phyloP scores from a whole-genome alignment of 2,113 vertebrate genomes.

The Patagioenas fasciata region DNA sequence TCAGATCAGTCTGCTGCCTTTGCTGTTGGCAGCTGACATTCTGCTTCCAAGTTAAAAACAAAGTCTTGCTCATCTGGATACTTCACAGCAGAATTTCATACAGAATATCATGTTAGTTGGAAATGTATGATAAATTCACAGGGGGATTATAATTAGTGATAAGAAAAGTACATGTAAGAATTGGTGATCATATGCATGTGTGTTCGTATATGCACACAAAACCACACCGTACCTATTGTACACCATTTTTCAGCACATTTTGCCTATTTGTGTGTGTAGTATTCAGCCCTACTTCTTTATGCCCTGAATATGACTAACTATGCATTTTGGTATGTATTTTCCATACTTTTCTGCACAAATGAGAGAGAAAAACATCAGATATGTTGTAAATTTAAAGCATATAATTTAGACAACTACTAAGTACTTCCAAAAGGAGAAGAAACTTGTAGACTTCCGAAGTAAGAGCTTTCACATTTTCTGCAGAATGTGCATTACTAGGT shows the following conservation, averaged over 20 bases:
- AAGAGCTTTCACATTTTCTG: background rate
- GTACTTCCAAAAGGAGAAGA: background rate
- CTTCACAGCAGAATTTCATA: background rate
- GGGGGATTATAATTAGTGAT: background rate
- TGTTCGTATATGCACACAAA: background rate
- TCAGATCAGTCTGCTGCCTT: background rate
- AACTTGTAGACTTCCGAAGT: background rate
- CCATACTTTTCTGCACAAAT: background rate
- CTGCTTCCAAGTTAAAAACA: background rate
- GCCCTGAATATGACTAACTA: background rate
- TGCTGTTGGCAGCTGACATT: background rate
- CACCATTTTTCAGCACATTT: background rate
- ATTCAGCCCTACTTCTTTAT: background rate
- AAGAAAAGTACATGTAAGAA: background rate
- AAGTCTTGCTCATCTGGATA: background rate
- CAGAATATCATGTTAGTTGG: rapidly evolving
- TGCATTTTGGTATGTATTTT: background rate
- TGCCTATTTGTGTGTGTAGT: background rate
- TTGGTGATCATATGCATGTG: background rate
- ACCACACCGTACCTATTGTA: background rate
- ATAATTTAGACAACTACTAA: background rate
- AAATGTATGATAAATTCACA: background rate
- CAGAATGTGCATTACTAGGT: background rate
- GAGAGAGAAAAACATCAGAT: background rate
- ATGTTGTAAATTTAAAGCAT: background rate